A percentile compares a stretch with the other conserved stretches of the same genome.
Evolutionary conservation across 1,140 invertebrate genomes (phyloP).

Genomic region (silkworm (Bombyx mori)): ASM3026992v2 NC_085110.1:11879001-11879500

Average conservation of each 20-base stretch:
- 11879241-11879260: conserved; percentile 16
- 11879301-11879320: conserved; percentile 33
- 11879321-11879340: conserved; percentile 62
- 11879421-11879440: conserved; percentile 67
- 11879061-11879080: conserved; percentile 64
- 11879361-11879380: conserved; percentile 65
- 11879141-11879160: conserved; percentile 45
- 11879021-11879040: conserved; percentile 60
- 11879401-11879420: conserved; percentile 70
- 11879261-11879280: not conserved
- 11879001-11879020: conserved; percentile 53
- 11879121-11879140: conserved; percentile 58
- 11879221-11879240: conserved; percentile 40
- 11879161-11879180: conserved; percentile 48
- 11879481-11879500: conserved; percentile 69
- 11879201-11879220: conserved; percentile 67
- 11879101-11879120: conserved; percentile 59
- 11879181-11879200: conserved; percentile 66
- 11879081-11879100: conserved; percentile 59
- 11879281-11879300: conserved; percentile 1
- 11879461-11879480: conserved; percentile 69
- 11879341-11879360: conserved; percentile 71
- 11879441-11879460: conserved; percentile 65
- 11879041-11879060: conserved; percentile 64
- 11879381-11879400: conserved; percentile 61